Percentiles rank a stretch among this genome's conserved stretches.
These are phyloP conservation scores for Cyclina sinensis DNA, from an alignment of 1,140 invertebrate genomes.

Conservation along the genomic window DNA sequence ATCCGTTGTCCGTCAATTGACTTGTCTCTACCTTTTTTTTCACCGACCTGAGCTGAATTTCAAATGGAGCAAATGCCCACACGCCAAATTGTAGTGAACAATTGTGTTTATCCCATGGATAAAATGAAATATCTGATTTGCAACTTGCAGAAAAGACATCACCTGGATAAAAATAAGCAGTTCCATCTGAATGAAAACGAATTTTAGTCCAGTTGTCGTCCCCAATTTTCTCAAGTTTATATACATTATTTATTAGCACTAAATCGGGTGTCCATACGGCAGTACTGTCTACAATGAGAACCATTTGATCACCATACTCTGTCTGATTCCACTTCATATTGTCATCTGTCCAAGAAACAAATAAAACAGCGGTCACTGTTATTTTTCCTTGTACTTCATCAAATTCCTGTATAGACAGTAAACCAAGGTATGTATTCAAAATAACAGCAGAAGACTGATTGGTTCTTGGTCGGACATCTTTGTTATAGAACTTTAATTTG, in stretches of 20 bases:
- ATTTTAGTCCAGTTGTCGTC: conserved; percentile 13
- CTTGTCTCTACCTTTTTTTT: neutral
- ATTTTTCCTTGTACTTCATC: conserved; percentile 47
- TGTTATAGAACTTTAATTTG: neutral
- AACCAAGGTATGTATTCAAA: neutral
- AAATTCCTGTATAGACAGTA: conserved; percentile 43
- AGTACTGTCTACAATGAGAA: neutral
- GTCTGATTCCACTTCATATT: conserved; percentile 25
- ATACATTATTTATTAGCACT: conserved; percentile 26
- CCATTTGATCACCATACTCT: neutral
- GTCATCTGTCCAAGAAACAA: conserved; percentile 28
- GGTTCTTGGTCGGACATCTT: neutral
- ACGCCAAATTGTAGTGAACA: neutral
- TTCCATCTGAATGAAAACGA: neutral
- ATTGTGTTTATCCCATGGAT: conserved; percentile 44
- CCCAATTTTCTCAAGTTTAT: neutral
- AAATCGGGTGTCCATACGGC: conserved; percentile 41
- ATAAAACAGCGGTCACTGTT: neutral
- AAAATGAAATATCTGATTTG: conserved; percentile 4
- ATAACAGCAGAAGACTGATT: conserved; percentile 5
- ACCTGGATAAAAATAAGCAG: neutral
- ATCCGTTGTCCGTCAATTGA: conserved; percentile 88
- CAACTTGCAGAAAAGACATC: conserved; percentile 30
- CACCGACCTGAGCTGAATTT: neutral
- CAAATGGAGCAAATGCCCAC: neutral